A percentile compares a stretch with the other conserved stretches of the same genome.
Evolutionary conservation across 2,113 vertebrate genomes (phyloP).

Genomic region (Verasper variegatus): DNA sequence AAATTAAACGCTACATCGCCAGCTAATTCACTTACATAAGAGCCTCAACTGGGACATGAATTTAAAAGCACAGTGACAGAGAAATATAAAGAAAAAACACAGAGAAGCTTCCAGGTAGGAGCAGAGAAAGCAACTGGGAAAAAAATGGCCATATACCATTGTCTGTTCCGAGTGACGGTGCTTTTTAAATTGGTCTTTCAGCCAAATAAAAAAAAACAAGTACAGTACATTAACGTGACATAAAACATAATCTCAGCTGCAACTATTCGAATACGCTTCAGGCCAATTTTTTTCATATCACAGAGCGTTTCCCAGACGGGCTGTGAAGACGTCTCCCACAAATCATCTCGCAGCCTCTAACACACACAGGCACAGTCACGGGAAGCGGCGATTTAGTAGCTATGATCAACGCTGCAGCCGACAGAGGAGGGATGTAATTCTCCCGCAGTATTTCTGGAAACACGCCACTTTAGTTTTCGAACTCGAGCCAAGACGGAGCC

Average conservation of each 20-base stretch:
- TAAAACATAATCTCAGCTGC: slow-evolving; percentile 16
- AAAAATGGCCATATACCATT: background rate
- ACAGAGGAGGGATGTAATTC: slow-evolving; percentile 42
- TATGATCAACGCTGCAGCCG: slow-evolving; percentile 47
- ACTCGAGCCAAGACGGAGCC: slow-evolving; percentile 28
- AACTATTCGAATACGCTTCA: slow-evolving; percentile 35
- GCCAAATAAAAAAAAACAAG: background rate
- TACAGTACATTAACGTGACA: slow-evolving; percentile 22
- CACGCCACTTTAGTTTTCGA: slow-evolving; percentile 47
- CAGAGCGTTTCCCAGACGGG: slow-evolving; percentile 28
- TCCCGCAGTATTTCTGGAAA: slow-evolving; percentile 56
- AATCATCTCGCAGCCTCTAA: slow-evolving; percentile 36
- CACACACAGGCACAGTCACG: slow-evolving; percentile 16
- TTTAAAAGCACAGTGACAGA: slow-evolving; percentile 49
- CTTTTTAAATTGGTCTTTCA: slow-evolving; percentile 16
- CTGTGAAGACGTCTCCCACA: slow-evolving; percentile 38
- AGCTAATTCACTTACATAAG: slow-evolving; percentile 71
- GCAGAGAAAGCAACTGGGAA: background rate
- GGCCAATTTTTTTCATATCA: background rate
- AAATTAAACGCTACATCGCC: slow-evolving; percentile 60
- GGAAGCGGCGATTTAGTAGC: slow-evolving; percentile 41
- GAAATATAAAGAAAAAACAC: slow-evolving; percentile 39
- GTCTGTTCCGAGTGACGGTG: slow-evolving; percentile 8
- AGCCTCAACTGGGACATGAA: slow-evolving; percentile 38
- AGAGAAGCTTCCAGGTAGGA: slow-evolving; percentile 9